Conservation (phyloP, 2,888 invertebrate species). For the Amiota communis region DNA sequence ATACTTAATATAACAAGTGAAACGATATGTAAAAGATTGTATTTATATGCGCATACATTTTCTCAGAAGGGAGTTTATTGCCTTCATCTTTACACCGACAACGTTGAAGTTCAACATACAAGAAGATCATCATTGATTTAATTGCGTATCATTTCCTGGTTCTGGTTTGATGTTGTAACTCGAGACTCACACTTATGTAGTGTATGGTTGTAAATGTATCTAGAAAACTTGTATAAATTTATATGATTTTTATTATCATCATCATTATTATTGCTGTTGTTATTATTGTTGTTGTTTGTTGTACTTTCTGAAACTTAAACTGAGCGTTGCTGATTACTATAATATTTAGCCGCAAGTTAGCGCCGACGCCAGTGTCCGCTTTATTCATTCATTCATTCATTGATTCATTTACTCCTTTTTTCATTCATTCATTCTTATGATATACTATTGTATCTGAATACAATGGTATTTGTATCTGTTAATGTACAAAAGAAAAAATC, state of each 20-base stretch:
- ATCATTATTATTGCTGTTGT: slow-evolving; percentile 11
- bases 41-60: too few species aligned
- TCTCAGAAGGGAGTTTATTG: too few species aligned
- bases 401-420: background rate
- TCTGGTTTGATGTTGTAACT: slow-evolving; percentile 61
- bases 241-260: slow-evolving; percentile 27
- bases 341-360: slow-evolving; percentile 58
- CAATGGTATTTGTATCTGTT: slow-evolving; percentile 8
- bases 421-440: slow-evolving; percentile 10
- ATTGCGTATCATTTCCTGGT: slow-evolving; percentile 73
- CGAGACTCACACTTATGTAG: slow-evolving; percentile 30
- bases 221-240: background rate
- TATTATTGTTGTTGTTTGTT: slow-evolving; percentile 15
- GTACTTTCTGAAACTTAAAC: slow-evolving; percentile 51
- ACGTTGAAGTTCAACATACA: background rate
- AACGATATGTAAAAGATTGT: too few species aligned
- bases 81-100: too few species aligned
- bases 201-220: slow-evolving; percentile 15
- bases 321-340: slow-evolving; percentile 52
- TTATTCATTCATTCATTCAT: background rate
- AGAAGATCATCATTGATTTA: slow-evolving; percentile 69
- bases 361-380: slow-evolving; percentile 45
- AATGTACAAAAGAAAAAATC: slow-evolving; percentile 1
- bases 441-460: slow-evolving; percentile 12
- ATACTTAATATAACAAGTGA: too few species aligned